These are phyloP conservation scores for Lasaia peninsularis DNA, from an alignment of 1,140 invertebrate species.

Conservation along the genomic window DNA sequence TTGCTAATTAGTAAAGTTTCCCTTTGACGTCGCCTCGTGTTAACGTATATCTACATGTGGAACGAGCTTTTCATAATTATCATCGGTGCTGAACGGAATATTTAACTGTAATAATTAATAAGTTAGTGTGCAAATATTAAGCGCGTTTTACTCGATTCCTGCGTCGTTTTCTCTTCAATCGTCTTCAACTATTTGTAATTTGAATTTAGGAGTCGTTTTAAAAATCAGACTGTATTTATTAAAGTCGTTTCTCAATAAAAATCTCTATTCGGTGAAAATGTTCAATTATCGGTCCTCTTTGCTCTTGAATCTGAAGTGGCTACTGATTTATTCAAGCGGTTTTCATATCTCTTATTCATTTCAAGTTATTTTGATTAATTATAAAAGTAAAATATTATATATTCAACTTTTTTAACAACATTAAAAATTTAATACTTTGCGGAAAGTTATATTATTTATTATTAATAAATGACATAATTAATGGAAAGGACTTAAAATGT, in stretches of 20 bases:
- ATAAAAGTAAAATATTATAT: neutral
- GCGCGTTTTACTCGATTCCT: neutral
- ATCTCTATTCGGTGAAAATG: constrained; percentile 31
- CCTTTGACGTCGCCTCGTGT: constrained; percentile 36
- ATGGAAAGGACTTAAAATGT: no score
- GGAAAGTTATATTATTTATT: no score
- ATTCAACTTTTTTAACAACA: neutral
- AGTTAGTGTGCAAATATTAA: neutral
- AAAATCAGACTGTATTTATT: neutral
- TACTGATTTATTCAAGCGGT: constrained; percentile 28
- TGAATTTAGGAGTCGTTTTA: no score
- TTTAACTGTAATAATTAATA: neutral
- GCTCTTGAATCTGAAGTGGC: constrained; percentile 23
- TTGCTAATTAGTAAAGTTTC: constrained; percentile 58
- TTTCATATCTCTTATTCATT: constrained; percentile 3
- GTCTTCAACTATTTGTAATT: no score
- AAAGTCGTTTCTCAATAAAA: constrained; percentile 24
- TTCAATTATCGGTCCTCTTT: constrained; percentile 41
- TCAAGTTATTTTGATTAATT: neutral
- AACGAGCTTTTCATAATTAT: constrained; percentile 50
- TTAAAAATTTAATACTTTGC: no score
- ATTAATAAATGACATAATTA: no score
- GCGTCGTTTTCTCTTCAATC: no score
- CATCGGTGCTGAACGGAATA: constrained; percentile 35
- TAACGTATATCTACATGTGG: constrained; percentile 14